Evolutionary conservation across 2,113 vertebrate species (phyloP).

Genomic region (Seriola dumerili): DNA sequence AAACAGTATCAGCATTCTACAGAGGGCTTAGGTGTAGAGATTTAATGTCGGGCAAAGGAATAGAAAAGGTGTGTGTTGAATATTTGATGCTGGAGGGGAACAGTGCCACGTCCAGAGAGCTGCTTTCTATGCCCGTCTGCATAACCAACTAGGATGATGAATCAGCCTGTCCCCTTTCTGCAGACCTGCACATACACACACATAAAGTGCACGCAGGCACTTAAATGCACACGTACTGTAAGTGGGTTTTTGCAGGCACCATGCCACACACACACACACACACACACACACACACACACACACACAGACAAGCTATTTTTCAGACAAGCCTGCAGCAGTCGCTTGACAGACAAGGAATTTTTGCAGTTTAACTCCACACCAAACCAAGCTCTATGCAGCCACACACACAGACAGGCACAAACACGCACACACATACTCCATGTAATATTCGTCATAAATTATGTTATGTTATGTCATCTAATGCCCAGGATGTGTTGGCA

Average conservation of each 20-base stretch:
- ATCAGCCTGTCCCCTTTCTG: constrained; percentile 55
- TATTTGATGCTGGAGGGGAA: constrained; percentile 75
- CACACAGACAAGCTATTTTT: neutral
- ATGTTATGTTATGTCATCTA: neutral
- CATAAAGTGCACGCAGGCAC: neutral
- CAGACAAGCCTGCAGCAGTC: neutral
- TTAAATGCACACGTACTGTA: neutral
- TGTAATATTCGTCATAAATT: constrained; percentile 13
- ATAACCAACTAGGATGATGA: constrained; percentile 57
- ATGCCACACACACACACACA: neutral
- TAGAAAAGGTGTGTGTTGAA: constrained; percentile 67
- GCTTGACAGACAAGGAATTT: neutral
- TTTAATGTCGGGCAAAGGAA: constrained; percentile 21
- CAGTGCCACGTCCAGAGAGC: constrained; percentile 45
- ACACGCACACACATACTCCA: neutral
- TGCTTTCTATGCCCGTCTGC: constrained; percentile 56
- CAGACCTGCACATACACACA: constrained; percentile 20
- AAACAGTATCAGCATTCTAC: constrained; percentile 54
- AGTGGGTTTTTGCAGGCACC: neutral
- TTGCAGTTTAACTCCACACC: neutral
- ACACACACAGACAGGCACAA: neutral
- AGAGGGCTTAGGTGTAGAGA: constrained; percentile 25
- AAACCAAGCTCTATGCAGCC: neutral
- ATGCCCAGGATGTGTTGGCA: neutral
- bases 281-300: neutral